Conservation (phyloP, 2,888 invertebrate species). For the Clostera curtula region DNA sequence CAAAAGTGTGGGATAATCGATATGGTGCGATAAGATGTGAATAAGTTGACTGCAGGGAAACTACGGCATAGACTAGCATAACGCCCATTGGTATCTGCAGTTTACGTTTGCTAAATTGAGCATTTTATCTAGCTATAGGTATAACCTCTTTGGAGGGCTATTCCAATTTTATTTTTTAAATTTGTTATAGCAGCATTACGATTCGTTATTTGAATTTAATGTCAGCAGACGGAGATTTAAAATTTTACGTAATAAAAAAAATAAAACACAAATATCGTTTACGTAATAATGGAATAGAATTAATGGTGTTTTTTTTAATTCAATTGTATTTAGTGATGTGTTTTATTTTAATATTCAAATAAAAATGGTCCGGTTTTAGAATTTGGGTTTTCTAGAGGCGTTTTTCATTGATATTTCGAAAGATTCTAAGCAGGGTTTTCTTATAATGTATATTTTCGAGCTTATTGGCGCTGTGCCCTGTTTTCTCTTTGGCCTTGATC, state of each 20-base stretch:
- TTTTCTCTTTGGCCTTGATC: slow-evolving; percentile 22
- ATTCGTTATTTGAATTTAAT: no score
- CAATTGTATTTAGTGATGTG: no score
- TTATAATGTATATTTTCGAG: slow-evolving; percentile 19
- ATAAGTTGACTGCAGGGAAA: slow-evolving; percentile 62
- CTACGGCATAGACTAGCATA: slow-evolving; percentile 64
- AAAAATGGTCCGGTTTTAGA: no score
- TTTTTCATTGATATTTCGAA: slow-evolving; percentile 5
- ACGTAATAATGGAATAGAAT: no score
- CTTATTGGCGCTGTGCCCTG: slow-evolving; percentile 27
- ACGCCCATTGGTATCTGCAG: slow-evolving; percentile 64
- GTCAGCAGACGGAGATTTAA: no score
- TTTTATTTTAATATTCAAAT: no score
- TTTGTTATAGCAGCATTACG: no score
- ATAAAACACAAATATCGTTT: no score
- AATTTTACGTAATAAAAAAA: no score
- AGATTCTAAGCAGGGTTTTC: slow-evolving; percentile 8
- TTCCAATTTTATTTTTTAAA: background rate
- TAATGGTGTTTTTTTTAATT: no score
- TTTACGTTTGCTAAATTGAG: slow-evolving; percentile 33
- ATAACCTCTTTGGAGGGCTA: slow-evolving; percentile 11
- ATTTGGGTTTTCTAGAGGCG: background rate
- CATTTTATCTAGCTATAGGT: slow-evolving; percentile 27
- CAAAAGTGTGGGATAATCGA: slow-evolving; percentile 52
- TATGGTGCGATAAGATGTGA: slow-evolving; percentile 60